A percentile compares a stretch with the other conserved stretches of the same genome.
phyloP scores from a whole-genome alignment of 2,888 invertebrate species.

The Epistrophe grossulariae region DNA sequence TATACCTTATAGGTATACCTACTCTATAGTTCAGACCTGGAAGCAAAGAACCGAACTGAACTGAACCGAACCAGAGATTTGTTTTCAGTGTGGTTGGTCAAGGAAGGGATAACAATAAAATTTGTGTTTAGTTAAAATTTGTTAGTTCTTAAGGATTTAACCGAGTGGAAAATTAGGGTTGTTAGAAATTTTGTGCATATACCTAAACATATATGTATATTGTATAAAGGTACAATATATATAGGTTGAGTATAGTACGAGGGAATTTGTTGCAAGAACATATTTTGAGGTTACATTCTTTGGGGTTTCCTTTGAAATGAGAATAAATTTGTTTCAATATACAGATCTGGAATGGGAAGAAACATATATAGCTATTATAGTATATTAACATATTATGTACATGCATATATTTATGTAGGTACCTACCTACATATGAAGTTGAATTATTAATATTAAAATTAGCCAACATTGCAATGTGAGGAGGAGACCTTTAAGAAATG shows the following conservation, averaged over 20 bases:
- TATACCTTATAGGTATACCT: not conserved
- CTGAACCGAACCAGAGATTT: conserved; percentile 40
- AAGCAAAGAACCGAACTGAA: not conserved
- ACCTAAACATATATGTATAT: too few relatives aligned
- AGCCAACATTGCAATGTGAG: not conserved
- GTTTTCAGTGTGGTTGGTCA: conserved; percentile 63
- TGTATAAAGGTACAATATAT: not conserved
- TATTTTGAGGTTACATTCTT: conserved; percentile 42
- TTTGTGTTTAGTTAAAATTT: conserved; percentile 65
- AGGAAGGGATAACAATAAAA: conserved; percentile 62
- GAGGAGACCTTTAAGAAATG: not conserved
- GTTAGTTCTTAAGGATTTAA: conserved; percentile 50
- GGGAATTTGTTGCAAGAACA: conserved; percentile 4
- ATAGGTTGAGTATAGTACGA: not conserved
- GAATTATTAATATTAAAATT: conserved; percentile 20
- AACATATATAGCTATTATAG: not conserved
- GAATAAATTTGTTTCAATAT: conserved; percentile 12
- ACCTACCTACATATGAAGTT: not conserved
- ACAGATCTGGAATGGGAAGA: not conserved
- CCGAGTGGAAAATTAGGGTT: conserved; percentile 50
- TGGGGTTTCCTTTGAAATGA: conserved; percentile 27
- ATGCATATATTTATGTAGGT: not conserved
- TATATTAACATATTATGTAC: not conserved
- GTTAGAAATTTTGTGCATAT: conserved; percentile 9
- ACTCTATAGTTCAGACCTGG: not conserved